phyloP scores from a whole-genome alignment of 2,888 invertebrate species.

The Drosophila robusta region DNA sequence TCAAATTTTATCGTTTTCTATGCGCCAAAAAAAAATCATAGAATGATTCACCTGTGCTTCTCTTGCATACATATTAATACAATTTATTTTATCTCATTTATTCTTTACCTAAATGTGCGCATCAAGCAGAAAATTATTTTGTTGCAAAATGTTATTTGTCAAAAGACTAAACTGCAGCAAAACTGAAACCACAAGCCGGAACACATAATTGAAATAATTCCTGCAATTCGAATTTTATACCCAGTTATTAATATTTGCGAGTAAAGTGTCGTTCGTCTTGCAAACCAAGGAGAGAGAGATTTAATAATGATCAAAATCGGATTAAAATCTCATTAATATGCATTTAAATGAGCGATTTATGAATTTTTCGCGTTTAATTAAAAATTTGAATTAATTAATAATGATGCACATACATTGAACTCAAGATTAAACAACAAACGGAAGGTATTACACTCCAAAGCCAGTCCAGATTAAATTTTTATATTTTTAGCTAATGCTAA shows the following conservation, averaged over 20 bases:
- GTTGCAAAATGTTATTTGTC: constrained; percentile 3
- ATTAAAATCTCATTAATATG: constrained; percentile 42
- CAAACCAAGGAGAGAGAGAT: not conserved
- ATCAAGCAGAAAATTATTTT: constrained; percentile 1
- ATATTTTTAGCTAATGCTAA: not conserved
- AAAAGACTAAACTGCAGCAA: not conserved
- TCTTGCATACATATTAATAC: constrained; percentile 3
- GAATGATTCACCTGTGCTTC: constrained; percentile 2
- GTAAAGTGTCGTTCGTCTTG: not conserved
- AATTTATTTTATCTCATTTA: constrained; percentile 6
- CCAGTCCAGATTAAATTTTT: not conserved
- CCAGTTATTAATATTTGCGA: constrained; percentile 4
- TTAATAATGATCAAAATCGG: constrained; percentile 24
- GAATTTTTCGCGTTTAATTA: constrained; percentile 10
- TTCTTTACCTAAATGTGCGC: not conserved
- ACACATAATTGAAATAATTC: constrained; percentile 5
- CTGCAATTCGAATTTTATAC: not conserved
- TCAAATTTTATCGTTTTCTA: not conserved
- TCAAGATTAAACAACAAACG: constrained; percentile 2
- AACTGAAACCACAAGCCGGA: not conserved
- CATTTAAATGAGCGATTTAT: constrained; percentile 19
- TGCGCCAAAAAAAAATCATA: not conserved
- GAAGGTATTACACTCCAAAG: not conserved
- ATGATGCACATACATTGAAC: constrained; percentile 32
- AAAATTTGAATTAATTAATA: constrained; percentile 22